A percentile compares a stretch with the other conserved stretches of the same genome.
Conservation (phyloP, 2,113 vertebrate genomes). For the Fregata magnificens region DNA sequence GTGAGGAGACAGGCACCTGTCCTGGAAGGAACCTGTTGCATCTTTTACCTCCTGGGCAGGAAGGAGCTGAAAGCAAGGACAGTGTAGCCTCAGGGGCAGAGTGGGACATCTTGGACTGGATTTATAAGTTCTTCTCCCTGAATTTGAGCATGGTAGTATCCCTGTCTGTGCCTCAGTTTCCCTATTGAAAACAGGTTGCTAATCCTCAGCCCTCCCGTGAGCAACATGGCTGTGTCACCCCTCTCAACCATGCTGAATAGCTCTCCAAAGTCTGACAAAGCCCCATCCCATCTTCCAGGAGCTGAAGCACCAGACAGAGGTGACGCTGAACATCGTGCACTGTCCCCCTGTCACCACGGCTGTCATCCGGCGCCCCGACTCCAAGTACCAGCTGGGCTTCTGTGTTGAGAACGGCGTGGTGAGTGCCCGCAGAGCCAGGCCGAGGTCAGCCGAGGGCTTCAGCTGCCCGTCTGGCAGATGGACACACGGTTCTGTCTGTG, state of each 20-base stretch:
- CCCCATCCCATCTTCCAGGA: constrained; percentile 74
- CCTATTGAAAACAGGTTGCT: background rate
- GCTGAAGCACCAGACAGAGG: constrained; percentile 82
- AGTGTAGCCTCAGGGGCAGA: background rate
- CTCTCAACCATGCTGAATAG: rapidly evolving
- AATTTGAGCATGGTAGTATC: background rate
- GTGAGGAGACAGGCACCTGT: background rate
- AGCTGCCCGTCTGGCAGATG: background rate
- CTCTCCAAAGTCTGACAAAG: background rate
- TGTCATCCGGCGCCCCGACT: constrained; percentile 86
- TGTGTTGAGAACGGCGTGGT: constrained; percentile 95
- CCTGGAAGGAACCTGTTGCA: background rate
- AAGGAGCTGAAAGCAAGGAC: background rate
- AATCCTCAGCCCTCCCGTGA: background rate
- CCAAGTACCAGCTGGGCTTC: constrained; percentile 92
- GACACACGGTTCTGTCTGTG: background rate
- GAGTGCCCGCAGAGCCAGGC: background rate
- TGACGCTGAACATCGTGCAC: constrained; percentile 89
- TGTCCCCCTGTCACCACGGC: constrained; percentile 95
- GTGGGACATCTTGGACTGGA: background rate
- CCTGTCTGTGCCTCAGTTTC: background rate
- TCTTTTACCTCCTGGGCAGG: background rate
- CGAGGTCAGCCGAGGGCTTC: rapidly evolving
- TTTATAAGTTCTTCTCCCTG: background rate
- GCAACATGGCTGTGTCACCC: rapidly evolving